Base-by-base conservation (phyloP, 2,888 invertebrate species). In the Lasioglossum lativentre region DNA sequence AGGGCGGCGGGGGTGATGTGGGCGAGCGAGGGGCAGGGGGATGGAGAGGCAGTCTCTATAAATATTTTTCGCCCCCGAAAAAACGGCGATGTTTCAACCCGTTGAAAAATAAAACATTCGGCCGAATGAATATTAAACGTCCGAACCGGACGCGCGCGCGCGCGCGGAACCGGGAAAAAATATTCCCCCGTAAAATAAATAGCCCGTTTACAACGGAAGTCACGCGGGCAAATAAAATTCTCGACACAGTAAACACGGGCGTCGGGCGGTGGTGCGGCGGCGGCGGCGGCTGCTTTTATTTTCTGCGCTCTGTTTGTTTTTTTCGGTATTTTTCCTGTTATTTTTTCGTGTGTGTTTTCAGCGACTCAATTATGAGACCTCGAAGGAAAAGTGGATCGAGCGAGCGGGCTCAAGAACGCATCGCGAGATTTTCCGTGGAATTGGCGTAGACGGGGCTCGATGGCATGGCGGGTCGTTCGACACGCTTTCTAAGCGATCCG, bases 401-500 rank as follows among this genome's bases (percentile, higher is more conserved):
- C 52, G 52, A 27, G 27, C 14, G 27, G 14, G 59, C 4, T 27
- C n/a, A 16, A 59, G 14, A 83, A 78, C 83, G 72, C 38, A 40
- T 16, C 76, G 59, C 38, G 34, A 72, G 78, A 72, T 85, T 85
- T 78, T 84, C 72, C 80, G 47, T 85, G 27, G 76, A 85, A 85
- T 85, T 80, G 52, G 34, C 40, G 27, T 47, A 12, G 30, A n/a
- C 14, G 63, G 52, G 34, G 34, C 6, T 19, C 63, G 52, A 66
- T 42, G 73, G 80, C 45, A 66, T 42, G 73, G 80, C 45, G 75
- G 80, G 73, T 56, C 68, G 66, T 66, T 76, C 68, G 86, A 72
- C 78, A 82, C 70, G 63, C 75, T 86, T 89, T 83, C 87, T 85
- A 85, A 78, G n/a, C 74, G 56, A 42, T 63, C 34, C 14, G 19